Base-by-base conservation (phyloP, 2,113 vertebrate genomes). In the Girardinichthys multiradiatus region DNA sequence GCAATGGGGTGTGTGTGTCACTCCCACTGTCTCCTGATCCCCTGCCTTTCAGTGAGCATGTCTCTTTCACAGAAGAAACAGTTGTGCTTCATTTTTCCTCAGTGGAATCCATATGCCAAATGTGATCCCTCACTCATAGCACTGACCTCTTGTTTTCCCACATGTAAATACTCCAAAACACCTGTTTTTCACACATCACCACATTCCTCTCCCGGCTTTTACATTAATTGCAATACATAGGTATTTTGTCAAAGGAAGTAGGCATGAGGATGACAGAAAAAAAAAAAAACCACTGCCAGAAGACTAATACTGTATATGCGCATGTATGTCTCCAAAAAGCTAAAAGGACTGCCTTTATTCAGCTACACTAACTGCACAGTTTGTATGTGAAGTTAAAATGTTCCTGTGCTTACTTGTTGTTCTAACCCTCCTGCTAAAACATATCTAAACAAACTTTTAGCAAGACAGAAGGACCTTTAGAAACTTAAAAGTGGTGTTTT, bases 101-200 rank as follows among this genome's bases (percentile, higher is more conserved):
- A 64, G 68, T 61, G 71, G 65, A 83, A 85, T 75, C 81, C 58
- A 75, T 3, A 39, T 29, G 72, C 86, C 91, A 93, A 89, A 93
- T 91, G 92, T 82, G 66, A 83, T 77, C 68, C 39, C 69, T 91
- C 81, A 81, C 76, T 84, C 77, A 63, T 2, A 57, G 72, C 58
- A 48, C 70, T 4, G 26, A 72, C 58, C 73, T 86, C 79, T 82
- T 59, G 70, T 87, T 86, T 80, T 79, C 75, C 17, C 66, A 71
- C 72, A 61, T 61, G 71, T 70, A 45, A 84, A 82, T 58, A 29
- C 70, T 81, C 29, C 21, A 70, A 86, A 76, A 84, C 92, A 92
- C 88, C 89, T 89, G 89, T 90, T 88, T 83, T 80, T 64, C 64
- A 86, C 77, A 89, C 81, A 75, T 77, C 70, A 72, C 24, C 58